A percentile compares a stretch with the other conserved stretches of the same genome.
phyloP scores from a whole-genome alignment of 2,888 invertebrate species.

The Perithous albicinctus region DNA sequence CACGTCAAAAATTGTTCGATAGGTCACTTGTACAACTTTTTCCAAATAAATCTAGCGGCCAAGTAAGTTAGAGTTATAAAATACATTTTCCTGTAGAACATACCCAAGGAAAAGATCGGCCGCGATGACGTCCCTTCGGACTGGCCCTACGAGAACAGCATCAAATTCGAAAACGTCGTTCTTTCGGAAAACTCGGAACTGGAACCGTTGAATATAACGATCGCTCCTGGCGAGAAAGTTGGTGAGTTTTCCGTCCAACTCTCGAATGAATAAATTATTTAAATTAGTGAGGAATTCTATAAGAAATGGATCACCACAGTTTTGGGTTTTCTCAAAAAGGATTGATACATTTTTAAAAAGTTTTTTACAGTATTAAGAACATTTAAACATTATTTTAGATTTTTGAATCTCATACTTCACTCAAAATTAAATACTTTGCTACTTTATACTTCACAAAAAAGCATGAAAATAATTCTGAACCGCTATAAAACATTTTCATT shows the following conservation, averaged over 20 bases:
- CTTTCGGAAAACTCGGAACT: constrained; percentile 65
- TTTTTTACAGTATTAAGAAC: too few relatives aligned
- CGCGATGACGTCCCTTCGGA: constrained; percentile 58
- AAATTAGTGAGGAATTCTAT: background rate
- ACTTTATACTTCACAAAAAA: too few relatives aligned
- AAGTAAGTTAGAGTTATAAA: background rate
- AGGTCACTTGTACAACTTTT: too few relatives aligned
- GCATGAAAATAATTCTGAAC: too few relatives aligned
- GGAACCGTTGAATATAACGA: constrained; percentile 69
- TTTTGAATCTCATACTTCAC: too few relatives aligned
- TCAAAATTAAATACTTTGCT: too few relatives aligned
- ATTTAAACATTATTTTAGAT: too few relatives aligned
- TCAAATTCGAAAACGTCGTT: constrained; percentile 73
- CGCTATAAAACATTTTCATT: too few relatives aligned
- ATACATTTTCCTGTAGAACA: constrained; percentile 60
- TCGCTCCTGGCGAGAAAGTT: constrained; percentile 71
- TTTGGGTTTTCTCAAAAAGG: too few relatives aligned
- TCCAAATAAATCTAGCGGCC: background rate
- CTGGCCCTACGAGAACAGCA: constrained; percentile 73
- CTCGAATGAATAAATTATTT: background rate
- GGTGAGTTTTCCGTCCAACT: constrained; percentile 59
- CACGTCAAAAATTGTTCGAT: too few relatives aligned
- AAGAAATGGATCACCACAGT: background rate
- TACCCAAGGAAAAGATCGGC: constrained; percentile 72
- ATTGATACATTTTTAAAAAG: too few relatives aligned